Base-by-base conservation (phyloP, 2,888 invertebrate species). In the Lasioglossum morio region DNA sequence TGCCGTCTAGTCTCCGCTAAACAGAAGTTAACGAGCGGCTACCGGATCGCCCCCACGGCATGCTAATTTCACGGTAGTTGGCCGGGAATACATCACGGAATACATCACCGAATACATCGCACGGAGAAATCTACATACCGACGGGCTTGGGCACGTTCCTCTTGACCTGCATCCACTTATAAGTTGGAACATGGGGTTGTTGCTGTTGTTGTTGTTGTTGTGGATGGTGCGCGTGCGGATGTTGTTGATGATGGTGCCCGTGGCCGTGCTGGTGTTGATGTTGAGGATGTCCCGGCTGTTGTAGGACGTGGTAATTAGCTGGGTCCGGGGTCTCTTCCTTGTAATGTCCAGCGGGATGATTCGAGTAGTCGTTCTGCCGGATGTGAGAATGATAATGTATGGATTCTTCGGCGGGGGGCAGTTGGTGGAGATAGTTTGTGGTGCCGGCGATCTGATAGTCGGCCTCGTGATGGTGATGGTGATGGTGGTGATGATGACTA, bases 131-230 rank as follows among this genome's bases (percentile, higher is more conserved):
- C 34, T 84, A 90, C 97, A 97, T 95, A 98, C 99, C 98, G 95
- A 98, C 96, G 92, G 99, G 98, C 96, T 99, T 99, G 76, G 99
- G 98, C 91, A 98, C 98, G 95, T 99, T 99, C 95, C 99, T 96
- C 96, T 99, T 99, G 93, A 99, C 98, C 96, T 99, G 99, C 99
- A 99, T 99, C 99, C 99, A 99, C 95, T 99, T 99, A 96, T 99
- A 99, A 0, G 99, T 99, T 40, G 98, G 98, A 86, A 98, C 97
- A 75, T 97, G 96, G 23, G 96, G 96, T 90, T 97, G 97, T 66
- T 93, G 96, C 93, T 91, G 92, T 14, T 88, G 94, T 30, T 66
- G 66, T 30, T 66, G 66, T 8, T 34, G 66, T 46, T 46, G 46
- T 16, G 66, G 66, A 66, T 66, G 66, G 5, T 66, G 66, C 2